A percentile compares a stretch with the other conserved stretches of the same genome.
Evolutionary conservation across 2,113 vertebrate genomes (phyloP).

Genomic region (Gallinago undulata): DNA sequence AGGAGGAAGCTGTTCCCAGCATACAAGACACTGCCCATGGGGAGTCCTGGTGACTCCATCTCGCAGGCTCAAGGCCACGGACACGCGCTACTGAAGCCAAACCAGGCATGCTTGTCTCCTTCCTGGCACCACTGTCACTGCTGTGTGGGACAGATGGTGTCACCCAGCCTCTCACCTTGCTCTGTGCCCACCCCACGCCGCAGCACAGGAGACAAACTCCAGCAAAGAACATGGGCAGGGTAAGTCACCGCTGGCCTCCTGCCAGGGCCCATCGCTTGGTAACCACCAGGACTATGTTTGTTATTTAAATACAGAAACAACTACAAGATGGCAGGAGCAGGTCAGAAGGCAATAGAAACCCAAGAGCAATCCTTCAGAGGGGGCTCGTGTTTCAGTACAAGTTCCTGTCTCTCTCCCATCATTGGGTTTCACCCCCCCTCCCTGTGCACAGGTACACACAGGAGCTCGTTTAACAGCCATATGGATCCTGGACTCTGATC

Average conservation of each 20-base stretch:
- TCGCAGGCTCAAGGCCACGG: not conserved
- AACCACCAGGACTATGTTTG: not conserved
- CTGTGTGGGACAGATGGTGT: accelerated
- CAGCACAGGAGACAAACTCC: not conserved
- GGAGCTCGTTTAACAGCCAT: not conserved
- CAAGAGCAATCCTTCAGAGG: not conserved
- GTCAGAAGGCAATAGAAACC: not conserved
- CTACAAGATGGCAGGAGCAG: accelerated
- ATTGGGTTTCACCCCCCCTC: not conserved
- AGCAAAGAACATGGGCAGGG: not conserved
- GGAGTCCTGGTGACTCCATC: not conserved
- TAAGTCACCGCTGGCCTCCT: not conserved
- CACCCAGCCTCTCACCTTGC: accelerated
- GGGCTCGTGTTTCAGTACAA: not conserved
- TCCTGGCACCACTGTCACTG: not conserved
- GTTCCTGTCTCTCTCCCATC: not conserved
- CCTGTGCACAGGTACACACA: not conserved
- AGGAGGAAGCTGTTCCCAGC: not conserved
- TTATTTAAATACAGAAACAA: not conserved
- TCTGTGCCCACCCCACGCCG: not conserved
- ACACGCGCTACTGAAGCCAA: not conserved
- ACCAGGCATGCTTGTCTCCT: accelerated
- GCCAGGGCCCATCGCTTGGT: not conserved
- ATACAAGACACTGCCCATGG: too few relatives aligned
- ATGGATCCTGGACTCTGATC: slow-evolving; percentile 18